A percentile compares a stretch with the other conserved stretches of the same genome.
Conservation (phyloP, 2,113 vertebrate genomes). For the Hippoglossus stenolepis region DNA sequence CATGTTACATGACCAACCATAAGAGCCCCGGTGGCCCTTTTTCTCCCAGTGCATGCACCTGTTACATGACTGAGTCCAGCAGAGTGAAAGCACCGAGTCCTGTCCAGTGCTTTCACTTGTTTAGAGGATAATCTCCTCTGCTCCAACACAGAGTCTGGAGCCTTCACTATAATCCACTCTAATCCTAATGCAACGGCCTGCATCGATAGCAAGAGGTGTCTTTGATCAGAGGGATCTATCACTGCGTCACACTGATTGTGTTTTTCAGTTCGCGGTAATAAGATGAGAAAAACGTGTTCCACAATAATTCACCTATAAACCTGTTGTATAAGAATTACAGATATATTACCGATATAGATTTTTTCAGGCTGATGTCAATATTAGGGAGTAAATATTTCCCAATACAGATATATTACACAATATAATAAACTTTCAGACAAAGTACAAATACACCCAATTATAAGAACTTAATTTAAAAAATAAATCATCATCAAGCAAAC, state of each 20-base stretch:
- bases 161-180: slow-evolving; percentile 72
- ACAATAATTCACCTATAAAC: too few species aligned
- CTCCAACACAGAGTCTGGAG: slow-evolving; percentile 45
- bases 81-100: slow-evolving; percentile 13
- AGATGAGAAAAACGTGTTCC: too few species aligned
- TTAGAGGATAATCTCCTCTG: slow-evolving; percentile 69
- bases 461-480: too few species aligned
- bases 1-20: slow-evolving; percentile 17
- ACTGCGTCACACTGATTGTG: background rate
- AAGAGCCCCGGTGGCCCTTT: background rate
- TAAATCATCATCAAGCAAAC: too few species aligned
- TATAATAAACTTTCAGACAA: too few species aligned
- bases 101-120: slow-evolving; percentile 56
- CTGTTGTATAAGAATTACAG: too few species aligned
- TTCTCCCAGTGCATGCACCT: slow-evolving; percentile 4
- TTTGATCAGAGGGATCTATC: slow-evolving; percentile 48
- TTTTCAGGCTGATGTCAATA: too few species aligned
- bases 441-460: too few species aligned
- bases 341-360: too few species aligned
- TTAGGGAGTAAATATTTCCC: too few species aligned
- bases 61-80: slow-evolving; percentile 10
- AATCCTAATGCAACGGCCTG: slow-evolving; percentile 70
- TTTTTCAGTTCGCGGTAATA: background rate
- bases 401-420: too few species aligned
- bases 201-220: slow-evolving; percentile 59